Evolutionary conservation across 2,888 invertebrate genomes (phyloP).

Genomic region (Pristionchus exspectatus): DNA sequence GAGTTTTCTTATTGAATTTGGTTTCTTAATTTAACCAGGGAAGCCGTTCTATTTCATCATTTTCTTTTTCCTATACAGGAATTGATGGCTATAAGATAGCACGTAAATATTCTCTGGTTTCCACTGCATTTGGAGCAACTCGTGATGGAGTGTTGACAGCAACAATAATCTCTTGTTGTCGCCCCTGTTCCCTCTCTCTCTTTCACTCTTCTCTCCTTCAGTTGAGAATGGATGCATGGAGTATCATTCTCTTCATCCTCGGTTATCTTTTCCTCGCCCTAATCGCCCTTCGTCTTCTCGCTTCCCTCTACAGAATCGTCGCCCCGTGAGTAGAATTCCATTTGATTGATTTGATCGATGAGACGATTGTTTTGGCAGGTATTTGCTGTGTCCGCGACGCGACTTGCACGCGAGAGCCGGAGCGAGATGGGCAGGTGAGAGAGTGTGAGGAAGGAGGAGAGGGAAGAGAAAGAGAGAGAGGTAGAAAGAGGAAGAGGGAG

Average conservation of each 20-base stretch:
- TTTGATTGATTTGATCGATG: not conserved
- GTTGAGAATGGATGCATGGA: not conserved
- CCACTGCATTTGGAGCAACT: too few species aligned
- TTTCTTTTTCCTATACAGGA: too few species aligned
- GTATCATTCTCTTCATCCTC: constrained; percentile 33
- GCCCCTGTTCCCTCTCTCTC: not conserved
- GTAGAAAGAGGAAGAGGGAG: too few species aligned
- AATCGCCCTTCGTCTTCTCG: constrained; percentile 5
- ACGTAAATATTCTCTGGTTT: too few species aligned
- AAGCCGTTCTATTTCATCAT: too few species aligned
- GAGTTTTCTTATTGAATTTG: too few species aligned
- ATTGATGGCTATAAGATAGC: too few species aligned
- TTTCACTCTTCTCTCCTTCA: not conserved
- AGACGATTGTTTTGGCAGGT: not conserved
- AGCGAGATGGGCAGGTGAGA: constrained; percentile 37
- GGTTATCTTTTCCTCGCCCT: constrained; percentile 7
- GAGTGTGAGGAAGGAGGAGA: not conserved
- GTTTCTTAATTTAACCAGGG: too few species aligned
- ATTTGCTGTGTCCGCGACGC: not conserved
- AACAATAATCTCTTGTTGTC: not conserved
- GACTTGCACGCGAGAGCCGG: constrained; percentile 19
- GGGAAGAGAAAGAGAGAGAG: not conserved
- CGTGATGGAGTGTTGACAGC: not conserved
- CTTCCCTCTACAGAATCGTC: not conserved
- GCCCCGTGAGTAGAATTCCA: not conserved